Evolutionary conservation across 2,113 vertebrate species (phyloP), one percentile per base, ranked within the genome.

Genomic region (Zosterops pallidus): DNA sequence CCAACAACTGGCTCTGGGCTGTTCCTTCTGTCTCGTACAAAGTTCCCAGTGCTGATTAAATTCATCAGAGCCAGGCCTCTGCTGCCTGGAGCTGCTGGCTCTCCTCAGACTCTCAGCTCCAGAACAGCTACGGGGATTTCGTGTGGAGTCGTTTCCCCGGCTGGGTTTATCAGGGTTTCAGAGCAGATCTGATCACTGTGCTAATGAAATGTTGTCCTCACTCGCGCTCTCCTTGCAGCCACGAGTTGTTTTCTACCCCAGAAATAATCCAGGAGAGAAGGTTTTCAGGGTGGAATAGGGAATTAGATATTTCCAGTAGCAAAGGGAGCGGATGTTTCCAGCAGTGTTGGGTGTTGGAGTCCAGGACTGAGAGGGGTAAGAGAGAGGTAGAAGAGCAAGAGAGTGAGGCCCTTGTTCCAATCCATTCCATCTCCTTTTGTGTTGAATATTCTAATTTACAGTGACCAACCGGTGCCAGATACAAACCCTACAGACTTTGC

Each of bases 21-120:
- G 60, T 89, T 93, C 72, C 75, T 74, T 42, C 76, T 71, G 78
- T 29, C 83, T 92, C 80, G 41, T 37, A 70, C 49, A 75, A 94
- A 94, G 89, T 90, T 89, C 77, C 76, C 31, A 22, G 6, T 75
- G 85, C 92, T 94, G 91, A 95, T 95, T 93, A 90, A 90, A 94
- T 94, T 82, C 93, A 83, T 74, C 83, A 50, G 49, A 86, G 93
- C 83, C 82, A 37, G 72, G 82, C 25, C 81, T 86, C 25, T 78
- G 85, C 80, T 92, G 95, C 95, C 96, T 80, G 14, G 20, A 95
- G 94, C 95, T 86, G 56, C 86, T 35, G 17, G 83, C 72, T 78
- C 83, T 96, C 59, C 92, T 94, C 94, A 53, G 68, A 81, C 67
- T 8, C 85, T 71, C 29, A 39, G 19, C 65, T 86, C 37, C 85